Base-by-base conservation (phyloP, 2,113 vertebrate genomes). In the Cyphotilapia sp. region DNA sequence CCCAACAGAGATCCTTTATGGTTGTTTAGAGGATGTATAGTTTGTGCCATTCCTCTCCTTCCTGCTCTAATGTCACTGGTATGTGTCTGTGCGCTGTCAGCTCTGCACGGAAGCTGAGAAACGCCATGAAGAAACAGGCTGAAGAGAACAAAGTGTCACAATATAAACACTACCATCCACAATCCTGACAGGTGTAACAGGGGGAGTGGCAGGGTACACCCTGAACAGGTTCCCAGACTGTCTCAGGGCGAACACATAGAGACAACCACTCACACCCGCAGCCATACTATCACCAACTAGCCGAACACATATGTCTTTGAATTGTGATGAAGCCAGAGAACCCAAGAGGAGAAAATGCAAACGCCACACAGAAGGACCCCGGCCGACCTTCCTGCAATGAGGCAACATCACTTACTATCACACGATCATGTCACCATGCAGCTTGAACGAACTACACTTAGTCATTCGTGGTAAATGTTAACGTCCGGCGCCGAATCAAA, bases 261-360 rank as follows among this genome's bases (percentile, higher is more conserved):
- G 61, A 5, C 61, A 38, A 38, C 33, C 19, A 38, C 33, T 38
- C 33, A 66, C 33, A 66, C 10, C 61, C 1, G 1, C 61, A 66
- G 33, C 61, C 61, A 66, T 0, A 0, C 10, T 38, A 13, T 2
- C 33, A 38, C 61, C 19, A 38, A 38, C 33, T 66, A 38, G 10
- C 33, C 1, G 4, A 66, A 66, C 10, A 35, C 17, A 0, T 14
- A 27, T 8, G 17, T n/a, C 61, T 66, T 19, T 63, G 59, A 33
- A 63, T 33, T 33, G 59, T 63, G 16, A 63, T 63, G 59, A 63
- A 63, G 59, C 16, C 57, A 17, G 1, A 31, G 13, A 31, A 17
- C 27, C 5, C 56, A 31, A 31, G 57, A 33, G 29, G 29, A 10
- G 61, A 66, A 63, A 63, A 63, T n/a, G 17, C 1, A 66, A 3